Conservation (phyloP, 2,888 invertebrate genomes). For the Cephus sareptanus region DNA sequence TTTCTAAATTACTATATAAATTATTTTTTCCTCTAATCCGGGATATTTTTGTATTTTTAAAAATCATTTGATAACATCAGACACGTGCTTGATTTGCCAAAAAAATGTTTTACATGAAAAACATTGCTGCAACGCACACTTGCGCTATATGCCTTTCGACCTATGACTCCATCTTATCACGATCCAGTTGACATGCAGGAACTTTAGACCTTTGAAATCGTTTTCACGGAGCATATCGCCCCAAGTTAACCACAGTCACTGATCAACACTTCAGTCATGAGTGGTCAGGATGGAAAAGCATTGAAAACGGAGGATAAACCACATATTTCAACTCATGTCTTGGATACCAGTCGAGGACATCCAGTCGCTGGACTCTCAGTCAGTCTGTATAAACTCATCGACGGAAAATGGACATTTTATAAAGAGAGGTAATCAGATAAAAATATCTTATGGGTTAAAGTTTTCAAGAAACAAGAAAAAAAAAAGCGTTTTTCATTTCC, state of each 20-base stretch:
- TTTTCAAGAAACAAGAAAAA: neutral
- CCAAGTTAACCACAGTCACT: neutral
- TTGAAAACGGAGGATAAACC: conserved; percentile 50
- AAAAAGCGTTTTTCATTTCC: conserved; percentile 11
- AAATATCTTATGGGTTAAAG: neutral
- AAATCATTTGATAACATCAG: neutral
- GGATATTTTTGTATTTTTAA: neutral
- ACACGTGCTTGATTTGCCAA: neutral
- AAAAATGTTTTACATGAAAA: neutral
- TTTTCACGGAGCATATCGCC: neutral
- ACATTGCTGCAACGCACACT: neutral
- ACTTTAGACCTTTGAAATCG: neutral
- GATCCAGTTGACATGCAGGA: neutral
- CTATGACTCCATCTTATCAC: neutral
- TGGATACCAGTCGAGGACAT: conserved; percentile 75
- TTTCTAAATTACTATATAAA: neutral
- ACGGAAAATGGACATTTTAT: conserved; percentile 73
- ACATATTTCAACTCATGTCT: conserved; percentile 77
- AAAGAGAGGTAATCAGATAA: conserved; percentile 61
- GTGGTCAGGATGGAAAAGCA: neutral
- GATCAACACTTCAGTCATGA: neutral
- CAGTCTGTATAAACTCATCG: conserved; percentile 72
- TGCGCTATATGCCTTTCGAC: neutral
- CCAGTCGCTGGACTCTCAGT: conserved; percentile 74
- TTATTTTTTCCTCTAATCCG: neutral